Conservation (phyloP, 2,113 vertebrate species). For the Melanerpes formicivorus region DNA sequence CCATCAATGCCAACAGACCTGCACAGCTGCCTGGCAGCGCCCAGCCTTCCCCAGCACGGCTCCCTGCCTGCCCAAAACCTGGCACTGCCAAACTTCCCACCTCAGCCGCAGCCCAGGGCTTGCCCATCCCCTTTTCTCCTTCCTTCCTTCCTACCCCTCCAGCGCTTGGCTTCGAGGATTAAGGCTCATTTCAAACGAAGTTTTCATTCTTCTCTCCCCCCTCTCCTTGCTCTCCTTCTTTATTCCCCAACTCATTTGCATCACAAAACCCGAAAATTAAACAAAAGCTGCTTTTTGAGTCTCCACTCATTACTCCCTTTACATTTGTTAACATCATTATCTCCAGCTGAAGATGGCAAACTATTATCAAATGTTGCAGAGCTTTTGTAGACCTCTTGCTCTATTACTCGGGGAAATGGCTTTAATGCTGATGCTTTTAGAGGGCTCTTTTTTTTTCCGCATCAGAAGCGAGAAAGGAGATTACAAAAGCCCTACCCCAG, state of each 20-base stretch:
- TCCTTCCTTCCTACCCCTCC: conserved; percentile 8
- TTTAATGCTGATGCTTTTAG: conserved; percentile 81
- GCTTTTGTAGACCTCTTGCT: conserved; percentile 73
- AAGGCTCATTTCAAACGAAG: conserved; percentile 73
- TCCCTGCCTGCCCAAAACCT: background rate
- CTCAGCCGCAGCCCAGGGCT: background rate
- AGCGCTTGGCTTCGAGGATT: conserved; percentile 34
- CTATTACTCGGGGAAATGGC: conserved; percentile 79
- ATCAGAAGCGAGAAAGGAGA: conserved; percentile 72
- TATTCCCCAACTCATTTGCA: conserved; percentile 77
- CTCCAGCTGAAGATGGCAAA: conserved; percentile 74
- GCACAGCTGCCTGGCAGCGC: background rate
- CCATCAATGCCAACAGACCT: fast-evolving
- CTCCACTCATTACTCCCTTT: conserved; percentile 80
- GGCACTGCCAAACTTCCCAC: background rate
- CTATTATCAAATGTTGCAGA: conserved; percentile 74
- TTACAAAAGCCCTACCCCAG: background rate
- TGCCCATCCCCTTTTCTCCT: background rate
- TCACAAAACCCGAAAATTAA: conserved; percentile 84
- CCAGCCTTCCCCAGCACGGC: background rate
- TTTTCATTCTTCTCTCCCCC: conserved; percentile 24
- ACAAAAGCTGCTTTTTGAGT: conserved; percentile 80
- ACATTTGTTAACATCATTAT: conserved; percentile 82
- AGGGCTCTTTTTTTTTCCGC: background rate
- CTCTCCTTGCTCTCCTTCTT: conserved; percentile 45